Evolutionary conservation across 2,113 vertebrate species (phyloP), one percentile per base, ranked within the genome.

Genomic region (Geococcyx californianus): DNA sequence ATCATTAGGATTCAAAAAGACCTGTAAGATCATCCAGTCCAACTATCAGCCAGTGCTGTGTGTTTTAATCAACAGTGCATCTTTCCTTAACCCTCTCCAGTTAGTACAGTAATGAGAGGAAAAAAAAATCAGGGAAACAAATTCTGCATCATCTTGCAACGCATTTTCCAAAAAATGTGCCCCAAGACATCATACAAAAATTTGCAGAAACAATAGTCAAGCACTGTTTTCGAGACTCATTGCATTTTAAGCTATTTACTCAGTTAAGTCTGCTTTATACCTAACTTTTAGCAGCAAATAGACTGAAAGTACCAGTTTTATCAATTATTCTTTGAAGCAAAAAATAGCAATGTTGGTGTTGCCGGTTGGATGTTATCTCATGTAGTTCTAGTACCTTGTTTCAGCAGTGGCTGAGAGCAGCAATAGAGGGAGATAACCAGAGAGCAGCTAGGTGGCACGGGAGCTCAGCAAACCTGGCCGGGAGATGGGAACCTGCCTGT

Each of bases 321-420:
- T 0, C 51, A 2, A 5, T 3, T 2, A 12, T 2, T 23, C 31
- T 11, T 7, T n/a, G 54, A 13, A 28, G 26, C 34, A 3, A 6
- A 8, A 2, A 36, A 5, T 0, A 36, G 24, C 54, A 3, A 1
- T 0, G 10, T 2, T 11, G 19, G 0, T 11, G 7, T 15, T 0
- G 2, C 16, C 3, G 55, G 2, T 0, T 6, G n/a, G 56, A 6
- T 14, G 44, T 23, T 5, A 16, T 28, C 13, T 12, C 11, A 1
- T 5, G 11, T 7, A 0, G 7, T 0, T 11, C 16, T 10, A 13
- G 1, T 1, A 0, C 1, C 0, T 0, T 17, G 1, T 1, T 19
- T 2, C 6, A 16, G 62, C 5, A 8, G 0, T 1, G 24, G 40
- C 76, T 0, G 20, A 54, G 82, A 15, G 36, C 16, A 3, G 76